Conservation (phyloP, 2,113 vertebrate genomes). For the Rostratula benghalensis region DNA sequence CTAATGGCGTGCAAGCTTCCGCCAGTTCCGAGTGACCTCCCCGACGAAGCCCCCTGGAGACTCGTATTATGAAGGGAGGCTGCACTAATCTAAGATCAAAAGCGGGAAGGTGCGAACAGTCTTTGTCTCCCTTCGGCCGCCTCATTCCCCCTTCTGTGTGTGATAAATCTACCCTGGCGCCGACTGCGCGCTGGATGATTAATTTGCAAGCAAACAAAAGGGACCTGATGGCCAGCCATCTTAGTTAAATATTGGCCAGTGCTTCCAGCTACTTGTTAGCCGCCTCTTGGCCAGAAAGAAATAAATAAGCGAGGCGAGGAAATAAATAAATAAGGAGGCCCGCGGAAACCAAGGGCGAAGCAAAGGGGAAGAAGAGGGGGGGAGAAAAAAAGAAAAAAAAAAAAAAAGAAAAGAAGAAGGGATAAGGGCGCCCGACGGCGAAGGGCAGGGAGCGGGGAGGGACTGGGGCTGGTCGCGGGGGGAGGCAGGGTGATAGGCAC, state of each 20-base stretch:
- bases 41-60: constrained; percentile 79
- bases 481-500: neutral
- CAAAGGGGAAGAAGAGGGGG: neutral
- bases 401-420: accelerated
- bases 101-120: constrained; percentile 84
- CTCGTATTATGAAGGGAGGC: constrained; percentile 78
- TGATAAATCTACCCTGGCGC: constrained; percentile 84
- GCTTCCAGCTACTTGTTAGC: constrained; percentile 79
- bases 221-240: constrained; percentile 79
- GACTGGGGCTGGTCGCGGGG: neutral
- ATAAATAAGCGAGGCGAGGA: neutral
- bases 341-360: neutral
- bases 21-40: constrained; percentile 80
- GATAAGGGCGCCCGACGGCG: neutral
- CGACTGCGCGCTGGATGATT: constrained; percentile 83
- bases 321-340: neutral
- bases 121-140: constrained; percentile 79
- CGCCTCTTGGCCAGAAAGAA: constrained; percentile 5
- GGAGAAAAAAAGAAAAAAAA: accelerated
- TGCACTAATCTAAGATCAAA: constrained; percentile 80
- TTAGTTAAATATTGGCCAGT: constrained; percentile 89
- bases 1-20: constrained; percentile 79
- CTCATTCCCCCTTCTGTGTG: constrained; percentile 76
- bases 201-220: constrained; percentile 95
- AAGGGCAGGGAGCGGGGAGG: neutral